phyloP scores from a whole-genome alignment of 2,888 invertebrate genomes.

The Coenonympha arcania region DNA sequence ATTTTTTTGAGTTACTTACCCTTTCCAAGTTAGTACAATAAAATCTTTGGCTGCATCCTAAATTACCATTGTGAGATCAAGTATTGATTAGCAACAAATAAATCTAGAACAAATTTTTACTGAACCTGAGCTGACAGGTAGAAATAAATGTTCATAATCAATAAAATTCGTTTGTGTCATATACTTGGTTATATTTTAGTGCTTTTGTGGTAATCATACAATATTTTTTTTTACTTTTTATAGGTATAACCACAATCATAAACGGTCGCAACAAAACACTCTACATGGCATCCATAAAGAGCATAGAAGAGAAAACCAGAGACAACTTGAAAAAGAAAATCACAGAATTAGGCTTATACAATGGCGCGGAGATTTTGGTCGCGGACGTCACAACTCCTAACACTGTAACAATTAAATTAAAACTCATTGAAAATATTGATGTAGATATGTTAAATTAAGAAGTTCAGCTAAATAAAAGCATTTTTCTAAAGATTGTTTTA shows the following conservation, averaged over 20 bases:
- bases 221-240: constrained; percentile 20
- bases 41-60: too few relatives aligned
- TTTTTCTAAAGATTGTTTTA: not conserved
- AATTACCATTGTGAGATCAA: too few relatives aligned
- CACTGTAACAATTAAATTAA: constrained; percentile 83
- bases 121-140: too few relatives aligned
- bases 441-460: constrained; percentile 49
- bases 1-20: too few relatives aligned
- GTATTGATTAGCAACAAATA: too few relatives aligned
- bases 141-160: too few relatives aligned
- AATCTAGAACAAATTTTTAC: too few relatives aligned
- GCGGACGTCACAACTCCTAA: constrained; percentile 94
- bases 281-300: constrained; percentile 93
- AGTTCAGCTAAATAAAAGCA: not conserved
- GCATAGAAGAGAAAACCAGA: constrained; percentile 91
- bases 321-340: constrained; percentile 91
- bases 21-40: too few relatives aligned
- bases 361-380: constrained; percentile 90
- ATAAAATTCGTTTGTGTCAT: too few relatives aligned
- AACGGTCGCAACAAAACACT: constrained; percentile 91
- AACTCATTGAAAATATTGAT: constrained; percentile 74
- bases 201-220: too few relatives aligned
- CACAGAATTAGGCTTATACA: constrained; percentile 85
- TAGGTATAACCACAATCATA: constrained; percentile 84
- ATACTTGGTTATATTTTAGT: too few relatives aligned